phyloP scores from a whole-genome alignment of 2,888 invertebrate species.

The Chymomyza procnemis region DNA sequence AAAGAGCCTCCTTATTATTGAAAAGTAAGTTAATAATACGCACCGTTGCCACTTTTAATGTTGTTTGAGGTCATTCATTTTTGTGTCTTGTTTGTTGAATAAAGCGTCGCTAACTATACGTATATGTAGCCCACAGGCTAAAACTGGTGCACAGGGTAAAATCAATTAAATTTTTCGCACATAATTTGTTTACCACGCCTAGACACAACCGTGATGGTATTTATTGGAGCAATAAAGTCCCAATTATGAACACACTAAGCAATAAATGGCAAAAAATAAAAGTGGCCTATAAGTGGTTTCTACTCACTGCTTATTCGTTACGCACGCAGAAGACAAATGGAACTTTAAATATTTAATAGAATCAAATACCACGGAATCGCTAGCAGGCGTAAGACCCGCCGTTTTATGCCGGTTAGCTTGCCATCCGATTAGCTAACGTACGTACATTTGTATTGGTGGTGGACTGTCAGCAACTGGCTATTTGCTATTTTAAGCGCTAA shows the following conservation, averaged over 20 bases:
- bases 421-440: conserved; percentile 16
- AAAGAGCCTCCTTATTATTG: conserved; percentile 40
- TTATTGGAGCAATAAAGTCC: background rate
- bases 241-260: background rate
- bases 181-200: background rate
- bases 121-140: background rate
- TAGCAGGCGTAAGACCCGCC: conserved; percentile 38
- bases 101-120: background rate
- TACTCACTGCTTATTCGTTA: background rate
- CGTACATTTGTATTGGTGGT: conserved; percentile 11
- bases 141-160: conserved; percentile 23
- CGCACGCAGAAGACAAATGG: conserved; percentile 50
- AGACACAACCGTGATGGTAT: background rate
- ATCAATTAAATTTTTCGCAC: background rate
- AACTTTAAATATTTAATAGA: conserved; percentile 62
- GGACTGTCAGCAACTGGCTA: conserved; percentile 14
- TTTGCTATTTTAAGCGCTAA: conserved; percentile 43
- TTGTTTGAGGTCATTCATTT: conserved; percentile 22
- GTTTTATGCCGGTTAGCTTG: conserved; percentile 32
- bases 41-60: conserved; percentile 51
- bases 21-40: conserved; percentile 20
- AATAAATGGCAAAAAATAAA: conserved; percentile 40
- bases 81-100: conserved; percentile 8
- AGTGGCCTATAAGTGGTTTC: conserved; percentile 2
- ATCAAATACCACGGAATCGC: conserved; percentile 52